phyloP scores from a whole-genome alignment of 2,888 invertebrate species.

The Phyllotreta striolata region DNA sequence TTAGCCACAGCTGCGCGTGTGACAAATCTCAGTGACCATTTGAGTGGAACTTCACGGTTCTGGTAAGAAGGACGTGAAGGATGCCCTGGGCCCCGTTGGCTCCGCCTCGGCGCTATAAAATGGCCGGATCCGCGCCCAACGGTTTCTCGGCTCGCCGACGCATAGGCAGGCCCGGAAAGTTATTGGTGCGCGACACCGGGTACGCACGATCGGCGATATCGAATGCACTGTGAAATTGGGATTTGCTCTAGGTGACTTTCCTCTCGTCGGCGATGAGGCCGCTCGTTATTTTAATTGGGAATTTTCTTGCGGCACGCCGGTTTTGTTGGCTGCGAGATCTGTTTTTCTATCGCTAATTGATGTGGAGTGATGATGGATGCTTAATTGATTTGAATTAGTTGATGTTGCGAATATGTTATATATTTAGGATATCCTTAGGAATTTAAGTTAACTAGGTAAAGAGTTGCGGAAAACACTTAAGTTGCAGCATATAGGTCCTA shows the following conservation, averaged over 20 bases:
- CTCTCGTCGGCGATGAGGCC: slow-evolving; percentile 26
- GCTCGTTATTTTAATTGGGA: slow-evolving; percentile 25
- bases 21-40: slow-evolving; percentile 55
- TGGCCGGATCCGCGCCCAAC: slow-evolving; percentile 40
- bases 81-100: slow-evolving; percentile 35
- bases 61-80: slow-evolving; percentile 42
- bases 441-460: no score
- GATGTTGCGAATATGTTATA: no score
- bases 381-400: no score
- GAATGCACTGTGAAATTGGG: slow-evolving; percentile 40
- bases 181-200: slow-evolving; percentile 34
- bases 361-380: no score
- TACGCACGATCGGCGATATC: slow-evolving; percentile 37
- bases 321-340: no score
- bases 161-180: slow-evolving; percentile 26
- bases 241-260: slow-evolving; percentile 32
- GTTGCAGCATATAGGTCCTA: no score
- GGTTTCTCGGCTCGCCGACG: slow-evolving; percentile 16
- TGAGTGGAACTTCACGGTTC: slow-evolving; percentile 54
- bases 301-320: background rate
- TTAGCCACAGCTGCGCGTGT: slow-evolving; percentile 43
- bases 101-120: slow-evolving; percentile 37
- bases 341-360: no score
- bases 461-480: no score
- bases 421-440: no score